Percentiles rank a stretch among this genome's conserved stretches.
Conservation (phyloP, 2,888 invertebrate species). For the Tricholauxania praeusta region DNA sequence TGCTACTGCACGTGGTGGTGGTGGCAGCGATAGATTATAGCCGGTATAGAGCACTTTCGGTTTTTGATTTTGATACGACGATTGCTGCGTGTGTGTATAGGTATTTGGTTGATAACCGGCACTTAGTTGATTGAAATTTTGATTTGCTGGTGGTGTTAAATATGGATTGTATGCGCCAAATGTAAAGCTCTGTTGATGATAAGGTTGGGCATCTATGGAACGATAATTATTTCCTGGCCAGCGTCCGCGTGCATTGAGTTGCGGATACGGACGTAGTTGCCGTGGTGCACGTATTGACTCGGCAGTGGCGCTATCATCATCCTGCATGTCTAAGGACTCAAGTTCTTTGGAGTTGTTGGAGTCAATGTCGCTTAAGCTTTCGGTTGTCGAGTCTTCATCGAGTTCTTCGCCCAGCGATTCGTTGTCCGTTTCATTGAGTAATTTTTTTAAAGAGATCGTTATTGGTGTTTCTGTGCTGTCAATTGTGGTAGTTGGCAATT, state of each 20-base stretch:
- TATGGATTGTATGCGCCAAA: constrained; percentile 63
- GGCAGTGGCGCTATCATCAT: constrained; percentile 52
- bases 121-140: constrained; percentile 54
- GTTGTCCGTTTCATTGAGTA: not conserved
- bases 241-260: constrained; percentile 41
- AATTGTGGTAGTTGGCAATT: not conserved
- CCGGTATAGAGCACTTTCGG: constrained; percentile 57
- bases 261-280: constrained; percentile 56
- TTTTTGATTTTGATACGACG: constrained; percentile 46
- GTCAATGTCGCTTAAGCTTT: constrained; percentile 32
- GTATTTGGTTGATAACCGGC: constrained; percentile 48
- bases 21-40: constrained; percentile 56
- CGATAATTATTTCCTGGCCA: constrained; percentile 52
- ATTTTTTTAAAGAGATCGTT: constrained; percentile 10
- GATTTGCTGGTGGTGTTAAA: constrained; percentile 57
- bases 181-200: constrained; percentile 49
- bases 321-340: constrained; percentile 33
- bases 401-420: not conserved
- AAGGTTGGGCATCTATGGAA: constrained; percentile 56
- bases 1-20: constrained; percentile 16
- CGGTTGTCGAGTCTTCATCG: not conserved
- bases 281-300: constrained; percentile 60
- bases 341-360: constrained; percentile 48
- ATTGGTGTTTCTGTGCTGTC: constrained; percentile 5
- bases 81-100: constrained; percentile 31